These are phyloP conservation scores for Ameiurus melas DNA, from an alignment of 2,113 vertebrate species.

Conservation along the genomic window DNA sequence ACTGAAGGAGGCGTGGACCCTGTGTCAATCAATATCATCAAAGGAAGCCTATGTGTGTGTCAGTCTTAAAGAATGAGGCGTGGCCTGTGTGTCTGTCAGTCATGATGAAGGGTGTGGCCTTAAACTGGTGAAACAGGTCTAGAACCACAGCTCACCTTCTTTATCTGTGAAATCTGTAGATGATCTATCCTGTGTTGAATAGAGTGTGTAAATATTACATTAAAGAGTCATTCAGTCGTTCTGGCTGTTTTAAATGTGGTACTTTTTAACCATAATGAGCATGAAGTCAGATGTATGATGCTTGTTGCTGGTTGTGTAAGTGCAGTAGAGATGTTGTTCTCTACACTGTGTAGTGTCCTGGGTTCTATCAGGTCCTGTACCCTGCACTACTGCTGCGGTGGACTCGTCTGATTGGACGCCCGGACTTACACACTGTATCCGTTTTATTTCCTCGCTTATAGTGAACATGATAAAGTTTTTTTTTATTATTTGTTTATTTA, in stretches of 20 bases:
- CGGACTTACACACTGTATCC: neutral
- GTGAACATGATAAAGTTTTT: neutral
- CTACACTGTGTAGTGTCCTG: neutral
- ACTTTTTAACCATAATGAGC: too few species aligned
- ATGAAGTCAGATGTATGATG: too few species aligned
- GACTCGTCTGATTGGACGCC: constrained; percentile 67
- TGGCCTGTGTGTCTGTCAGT: neutral
- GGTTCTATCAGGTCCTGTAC: constrained; percentile 49
- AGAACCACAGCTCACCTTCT: neutral
- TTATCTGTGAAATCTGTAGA: neutral
- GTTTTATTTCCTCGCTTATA: neutral
- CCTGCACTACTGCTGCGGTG: constrained; percentile 66
- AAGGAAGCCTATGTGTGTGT: too few species aligned
- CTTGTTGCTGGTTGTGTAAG: neutral
- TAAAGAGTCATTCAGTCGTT: neutral
- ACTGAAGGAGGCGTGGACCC: neutral
- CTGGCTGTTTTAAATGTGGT: too few species aligned
- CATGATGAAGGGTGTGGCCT: neutral
- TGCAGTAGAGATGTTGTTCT: neutral
- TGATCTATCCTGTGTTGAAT: neutral
- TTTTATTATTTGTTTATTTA: too few species aligned
- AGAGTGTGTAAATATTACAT: neutral
- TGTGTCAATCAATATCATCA: too few species aligned
- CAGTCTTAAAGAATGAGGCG: neutral
- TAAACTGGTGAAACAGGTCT: neutral